Evolutionary conservation across 2,888 invertebrate genomes (phyloP), one percentile per base, ranked within the genome.

Genomic region (Schizaphis graminum): DNA sequence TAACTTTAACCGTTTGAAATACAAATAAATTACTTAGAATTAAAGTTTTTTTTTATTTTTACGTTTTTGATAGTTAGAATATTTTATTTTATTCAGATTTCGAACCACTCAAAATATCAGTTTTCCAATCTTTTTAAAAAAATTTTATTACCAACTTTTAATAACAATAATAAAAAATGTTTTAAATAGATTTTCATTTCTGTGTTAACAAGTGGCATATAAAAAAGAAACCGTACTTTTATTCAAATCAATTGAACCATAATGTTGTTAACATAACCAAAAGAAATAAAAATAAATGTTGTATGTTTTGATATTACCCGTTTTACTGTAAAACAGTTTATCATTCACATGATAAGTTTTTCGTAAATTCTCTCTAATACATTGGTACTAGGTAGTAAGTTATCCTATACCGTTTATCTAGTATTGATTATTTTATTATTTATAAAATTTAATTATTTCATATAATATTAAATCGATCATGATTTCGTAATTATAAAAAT

Each of bases 241-340:
- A 88, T 92, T 88, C 87, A 87, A 87, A 92, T 35, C 87, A 49
- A 67, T 87, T 87, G 49, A 49, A 67, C 35, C 16, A 28, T 47
- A 24, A 44, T 44, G 41, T 24, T 61, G 57, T 91, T 47, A 86
- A 92, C 47, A 61, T 86, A 11, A 49, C 47, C 57, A 7, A 61
- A 10, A n/a, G 5, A 56, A 85, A 84, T 77, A 91, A 91, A 53
- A 85, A 0, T 44, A 49, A 67, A 67, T 28, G 21, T 89, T 61
- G 21, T 89, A 67, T 67, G 67, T 67, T 67, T 10, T 61, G 61
- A 16, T 28, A 61, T 16, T 57, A 28, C 57, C 8, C 3, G 4
- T 88, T 61, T 61, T 56, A 35, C 24, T 89, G 35, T 44, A 89
- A 61, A 89, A 89, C 61, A 8, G 10, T 47, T n/a, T 56, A 4